These are phyloP conservation scores for Mesembrinibis cayennensis DNA, from an alignment of 2,113 vertebrate genomes.

Conservation along the genomic window DNA sequence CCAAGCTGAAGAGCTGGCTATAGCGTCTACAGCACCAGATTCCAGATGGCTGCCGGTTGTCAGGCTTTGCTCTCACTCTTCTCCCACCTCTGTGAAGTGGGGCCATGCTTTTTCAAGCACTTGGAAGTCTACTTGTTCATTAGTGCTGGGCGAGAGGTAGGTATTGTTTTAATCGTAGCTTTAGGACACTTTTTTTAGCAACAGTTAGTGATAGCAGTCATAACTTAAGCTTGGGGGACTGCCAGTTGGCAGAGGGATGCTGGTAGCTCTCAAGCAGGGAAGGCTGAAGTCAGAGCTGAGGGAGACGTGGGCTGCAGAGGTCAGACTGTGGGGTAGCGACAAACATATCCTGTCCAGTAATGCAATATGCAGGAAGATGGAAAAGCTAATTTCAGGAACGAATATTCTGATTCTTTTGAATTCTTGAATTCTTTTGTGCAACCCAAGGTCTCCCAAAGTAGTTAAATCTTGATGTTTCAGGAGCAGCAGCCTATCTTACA, in stretches of 20 bases:
- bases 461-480: not conserved
- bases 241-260: conserved; percentile 4
- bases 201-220: not conserved
- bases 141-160: not conserved
- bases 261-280: not conserved
- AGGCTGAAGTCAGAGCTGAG: not conserved
- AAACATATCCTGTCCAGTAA: not conserved
- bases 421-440: not conserved
- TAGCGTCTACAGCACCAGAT: not conserved
- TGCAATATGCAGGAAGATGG: not conserved
- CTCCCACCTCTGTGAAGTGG: not conserved
- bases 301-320: not conserved
- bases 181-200: conserved; percentile 1
- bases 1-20: not conserved
- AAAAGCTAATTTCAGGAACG: not conserved
- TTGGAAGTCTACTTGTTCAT: not conserved
- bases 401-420: not conserved
- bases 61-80: not conserved
- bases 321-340: not conserved
- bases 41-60: not conserved
- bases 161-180: not conserved
- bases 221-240: not conserved
- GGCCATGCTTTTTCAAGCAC: not conserved
- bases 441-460: not conserved
- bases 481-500: not conserved